A percentile compares a stretch with the other conserved stretches of the same genome.
Evolutionary conservation across 2,797 vertebrate genomes (phyloP).

Genomic region (Falco rusticolus): DNA sequence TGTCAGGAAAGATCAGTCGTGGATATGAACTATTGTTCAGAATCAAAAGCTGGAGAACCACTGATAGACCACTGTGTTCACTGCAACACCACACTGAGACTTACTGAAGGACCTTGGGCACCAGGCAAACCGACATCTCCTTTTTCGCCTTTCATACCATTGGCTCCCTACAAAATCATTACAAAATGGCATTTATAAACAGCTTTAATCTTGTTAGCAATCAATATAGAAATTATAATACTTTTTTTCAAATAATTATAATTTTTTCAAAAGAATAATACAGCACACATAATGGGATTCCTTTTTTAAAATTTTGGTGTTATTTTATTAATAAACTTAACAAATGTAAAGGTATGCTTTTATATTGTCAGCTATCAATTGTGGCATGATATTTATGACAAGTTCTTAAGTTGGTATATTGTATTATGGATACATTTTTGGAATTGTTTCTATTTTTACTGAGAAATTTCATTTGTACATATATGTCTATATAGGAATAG

Average conservation of each 20-base stretch:
- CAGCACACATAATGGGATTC: not conserved
- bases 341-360: not conserved
- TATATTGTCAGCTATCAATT: not conserved
- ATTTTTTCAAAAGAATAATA: not conserved
- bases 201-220: not conserved
- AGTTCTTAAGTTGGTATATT: not conserved
- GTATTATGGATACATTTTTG: not conserved
- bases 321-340: not conserved
- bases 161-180: constrained; percentile 84
- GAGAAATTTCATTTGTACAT: not conserved
- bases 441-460: not conserved
- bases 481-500: not conserved
- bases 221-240: not conserved
- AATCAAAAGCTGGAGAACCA: not conserved
- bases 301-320: too few species aligned
- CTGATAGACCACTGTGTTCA: not conserved
- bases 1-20: not conserved
- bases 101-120: constrained; percentile 93
- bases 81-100: constrained; percentile 50
- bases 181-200: not conserved
- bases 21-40: not conserved
- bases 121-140: constrained; percentile 91
- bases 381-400: not conserved
- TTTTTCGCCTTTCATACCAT: constrained; percentile 93
- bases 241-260: not conserved